Evolutionary conservation across 2,888 invertebrate species (phyloP).

Genomic region (Tenthredo scrophulariae): DNA sequence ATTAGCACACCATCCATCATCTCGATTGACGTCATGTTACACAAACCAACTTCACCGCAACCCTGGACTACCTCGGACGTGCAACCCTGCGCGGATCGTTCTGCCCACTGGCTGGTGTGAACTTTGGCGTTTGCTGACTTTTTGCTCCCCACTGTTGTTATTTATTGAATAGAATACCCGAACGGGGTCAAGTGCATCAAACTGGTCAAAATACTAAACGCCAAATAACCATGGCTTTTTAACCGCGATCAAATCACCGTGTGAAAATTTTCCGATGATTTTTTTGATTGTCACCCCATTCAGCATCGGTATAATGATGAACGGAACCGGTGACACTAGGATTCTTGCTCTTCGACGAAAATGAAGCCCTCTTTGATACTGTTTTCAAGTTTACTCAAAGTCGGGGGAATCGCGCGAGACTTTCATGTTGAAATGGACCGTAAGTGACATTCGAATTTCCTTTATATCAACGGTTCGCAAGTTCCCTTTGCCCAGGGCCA

Average conservation of each 20-base stretch:
- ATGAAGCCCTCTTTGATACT: neutral
- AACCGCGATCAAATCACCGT: neutral
- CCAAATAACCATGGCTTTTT: neutral
- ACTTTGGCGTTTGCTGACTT: slow-evolving; percentile 35
- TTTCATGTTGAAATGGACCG: slow-evolving; percentile 35
- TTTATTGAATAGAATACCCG: slow-evolving; percentile 8
- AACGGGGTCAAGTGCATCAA: slow-evolving; percentile 14
- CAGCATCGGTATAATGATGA: neutral
- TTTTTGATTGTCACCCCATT: neutral
- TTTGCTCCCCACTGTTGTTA: slow-evolving; percentile 17
- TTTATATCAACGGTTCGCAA: slow-evolving; percentile 41
- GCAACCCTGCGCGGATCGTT: slow-evolving; percentile 19
- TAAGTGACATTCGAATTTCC: slow-evolving; percentile 49
- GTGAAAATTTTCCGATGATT: neutral
- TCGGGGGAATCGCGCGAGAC: neutral
- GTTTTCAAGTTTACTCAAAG: slow-evolving; percentile 13
- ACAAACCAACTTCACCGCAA: slow-evolving; percentile 41
- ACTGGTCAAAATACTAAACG: slow-evolving; percentile 28
- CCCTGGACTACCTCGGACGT: slow-evolving; percentile 55
- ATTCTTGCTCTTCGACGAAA: neutral
- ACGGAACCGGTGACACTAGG: neutral
- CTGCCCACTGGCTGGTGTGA: slow-evolving; percentile 10
- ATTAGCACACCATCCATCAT: slow-evolving; percentile 74
- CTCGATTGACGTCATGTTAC: slow-evolving; percentile 66
- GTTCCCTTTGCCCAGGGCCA: slow-evolving; percentile 38